Conservation (phyloP, 2,888 invertebrate species). For the Drosophila nr. medialis region DNA sequence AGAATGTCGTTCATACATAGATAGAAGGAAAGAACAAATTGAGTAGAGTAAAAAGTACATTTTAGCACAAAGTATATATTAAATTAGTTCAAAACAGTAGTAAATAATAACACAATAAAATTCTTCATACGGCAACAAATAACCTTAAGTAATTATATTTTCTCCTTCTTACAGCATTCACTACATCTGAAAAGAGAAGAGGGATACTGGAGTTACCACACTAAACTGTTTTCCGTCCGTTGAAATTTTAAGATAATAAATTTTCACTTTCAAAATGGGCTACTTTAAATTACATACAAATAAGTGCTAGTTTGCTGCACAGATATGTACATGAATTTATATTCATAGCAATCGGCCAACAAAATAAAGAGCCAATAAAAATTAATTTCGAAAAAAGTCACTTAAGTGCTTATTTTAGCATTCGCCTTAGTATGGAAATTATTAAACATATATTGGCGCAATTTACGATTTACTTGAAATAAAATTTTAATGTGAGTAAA, state of each 20-base stretch:
- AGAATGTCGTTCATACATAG: not conserved
- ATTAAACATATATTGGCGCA: not conserved
- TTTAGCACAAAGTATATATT: not conserved
- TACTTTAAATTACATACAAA: not conserved
- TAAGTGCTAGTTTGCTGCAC: not conserved
- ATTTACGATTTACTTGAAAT: slow-evolving; percentile 3
- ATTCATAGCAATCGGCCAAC: slow-evolving; percentile 1
- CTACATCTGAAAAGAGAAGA: not conserved
- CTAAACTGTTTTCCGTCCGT: slow-evolving; percentile 29
- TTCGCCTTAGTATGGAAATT: not conserved
- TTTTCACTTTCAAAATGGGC: slow-evolving; percentile 7
- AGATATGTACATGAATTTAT: not conserved
- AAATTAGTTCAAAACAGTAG: not conserved
- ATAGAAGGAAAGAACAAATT: not conserved
- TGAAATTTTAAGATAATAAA: slow-evolving; percentile 14
- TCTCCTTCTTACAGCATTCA: slow-evolving; percentile 12
- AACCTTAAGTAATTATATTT: not conserved
- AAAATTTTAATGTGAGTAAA: slow-evolving; percentile 5
- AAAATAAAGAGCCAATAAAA: slow-evolving; percentile 2
- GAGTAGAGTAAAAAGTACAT: not conserved
- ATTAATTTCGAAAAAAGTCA: not conserved
- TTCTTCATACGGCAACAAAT: not conserved
- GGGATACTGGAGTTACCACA: slow-evolving; percentile 25
- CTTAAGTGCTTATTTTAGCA: not conserved
- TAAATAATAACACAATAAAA: not conserved